phyloP scores from a whole-genome alignment of 2,888 invertebrate genomes.

The Tinea trinotella region DNA sequence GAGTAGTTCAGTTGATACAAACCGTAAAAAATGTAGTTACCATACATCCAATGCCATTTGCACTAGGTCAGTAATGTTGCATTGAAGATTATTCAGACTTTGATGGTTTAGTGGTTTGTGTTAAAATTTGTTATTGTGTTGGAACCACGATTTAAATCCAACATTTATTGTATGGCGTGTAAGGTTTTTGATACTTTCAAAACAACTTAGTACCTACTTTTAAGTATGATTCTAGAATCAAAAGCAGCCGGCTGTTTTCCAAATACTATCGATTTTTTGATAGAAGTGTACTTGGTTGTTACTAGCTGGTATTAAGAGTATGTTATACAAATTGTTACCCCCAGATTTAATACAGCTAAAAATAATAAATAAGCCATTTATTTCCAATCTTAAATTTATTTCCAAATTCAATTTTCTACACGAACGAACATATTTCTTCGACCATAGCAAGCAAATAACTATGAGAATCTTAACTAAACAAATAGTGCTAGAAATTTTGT shows the following conservation, averaged over 20 bases:
- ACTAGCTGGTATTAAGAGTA: too few relatives aligned
- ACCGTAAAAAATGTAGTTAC: too few relatives aligned
- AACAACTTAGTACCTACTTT: too few relatives aligned
- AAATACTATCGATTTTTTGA: too few relatives aligned
- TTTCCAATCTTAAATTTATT: too few relatives aligned
- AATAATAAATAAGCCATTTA: too few relatives aligned
- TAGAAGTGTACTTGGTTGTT: too few relatives aligned
- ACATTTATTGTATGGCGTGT: neutral
- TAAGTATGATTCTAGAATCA: too few relatives aligned
- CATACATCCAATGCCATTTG: neutral
- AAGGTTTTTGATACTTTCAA: neutral
- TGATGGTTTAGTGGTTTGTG: constrained; percentile 5
- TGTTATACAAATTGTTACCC: too few relatives aligned
- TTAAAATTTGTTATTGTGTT: constrained; percentile 4
- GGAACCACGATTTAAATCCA: neutral
- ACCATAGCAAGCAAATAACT: neutral
- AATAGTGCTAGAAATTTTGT: neutral
- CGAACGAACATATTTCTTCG: neutral
- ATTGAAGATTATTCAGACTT: neutral
- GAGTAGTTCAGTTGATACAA: too few relatives aligned
- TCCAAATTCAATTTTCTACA: neutral
- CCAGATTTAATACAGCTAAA: too few relatives aligned
- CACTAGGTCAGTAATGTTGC: constrained; percentile 1
- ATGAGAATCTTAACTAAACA: neutral
- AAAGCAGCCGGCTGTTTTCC: too few relatives aligned